Evolutionary conservation across 30 jellyfish, hydroid and myxozoan genomes (phyloP), one percentile per base, ranked within the genome.

Genomic region (Aurelia coerulea): DNA sequence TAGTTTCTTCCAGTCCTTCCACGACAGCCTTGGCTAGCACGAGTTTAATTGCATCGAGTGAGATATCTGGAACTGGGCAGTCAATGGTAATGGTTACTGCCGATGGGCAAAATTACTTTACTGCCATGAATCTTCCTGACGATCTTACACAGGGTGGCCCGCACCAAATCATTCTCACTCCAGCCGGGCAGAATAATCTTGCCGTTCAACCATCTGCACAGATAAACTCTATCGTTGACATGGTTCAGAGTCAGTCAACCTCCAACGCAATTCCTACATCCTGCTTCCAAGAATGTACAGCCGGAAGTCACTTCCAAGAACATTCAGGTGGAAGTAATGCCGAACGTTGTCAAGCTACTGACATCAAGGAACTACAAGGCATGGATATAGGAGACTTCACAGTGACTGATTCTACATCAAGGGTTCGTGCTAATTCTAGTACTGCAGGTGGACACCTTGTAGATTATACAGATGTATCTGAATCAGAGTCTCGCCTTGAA

Each of bases 31-130:
- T 83, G 37, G 74, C 86, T 5, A 83, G 64, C 50, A 59, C 41
- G 14, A 68, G 85, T 35, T 83, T 83, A n/a, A 83, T 83, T 34
- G 50, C 92, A 11, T 83, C 92, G 73, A 71, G 75, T 72, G 92
- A 71, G 62, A 42, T 83, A 59, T 54, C 86, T 11, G 92, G 86
- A 4, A 73, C 41, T 58, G 92, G 92, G 9, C 92, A 83, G 80
- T 83, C 92, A 2, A 83, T 83, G 92, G 88, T 74, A 52, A 84
- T 84, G 93, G 88, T 73, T 13, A 73, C 88, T 9, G 88, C 93
- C 4, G 93, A 84, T 64, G 93, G 93, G 3, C 80, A 73, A 35
- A 84, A 87, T 71, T 83, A 83, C 62, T 15, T 83, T 13, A 83
- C 92, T 35, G 68, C 92, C 3, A 50, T 83, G 80, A 72, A 18